Base-by-base conservation (phyloP, 2,888 invertebrate species). In the Lapara coniferarum region DNA sequence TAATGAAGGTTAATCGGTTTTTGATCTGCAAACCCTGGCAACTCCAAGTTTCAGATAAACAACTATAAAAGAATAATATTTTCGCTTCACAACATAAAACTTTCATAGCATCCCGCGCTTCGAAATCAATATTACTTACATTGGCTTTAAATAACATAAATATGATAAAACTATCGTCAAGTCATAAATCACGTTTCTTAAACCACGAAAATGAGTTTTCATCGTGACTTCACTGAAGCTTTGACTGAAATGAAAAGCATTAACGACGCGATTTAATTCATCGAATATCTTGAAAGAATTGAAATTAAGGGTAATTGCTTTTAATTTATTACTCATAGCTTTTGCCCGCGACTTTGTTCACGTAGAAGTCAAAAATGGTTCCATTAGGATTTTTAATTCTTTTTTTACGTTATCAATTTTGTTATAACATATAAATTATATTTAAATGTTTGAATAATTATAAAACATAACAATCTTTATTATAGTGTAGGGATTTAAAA, bases 131-230 rank as follows among this genome's bases (percentile, higher is more conserved):
- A 57, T 57, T 55, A 19, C 19, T 30, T 30, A 37, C 57, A 63
- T 25, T 49, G 19, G 19, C 25, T 63, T 49, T 19, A 63, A 14
- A 63, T 49, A 63, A 46, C 63, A 49, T 49, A 63, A 63, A 49
- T 63, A 63, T 63, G 25, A 63, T 63, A 63, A 63, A 63, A 63
- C 63, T 63, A 63, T 49, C 63, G 49, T 46, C 63, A 13, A 19
- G 12, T 19, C 49, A 14, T 63, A 63, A 63, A 63, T 63, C 63
- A 59, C 4, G 25, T 2, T 25, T 5, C 63, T 63, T 63, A 8
- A 63, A 63, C 19, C 16, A 46, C 16, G 63, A 7, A 49, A 46
- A 46, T 59, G 44, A 59, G 1, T 46, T 63, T 49, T 46, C 63
- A 46, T n/a, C 4, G 44, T 46, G 59, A 46, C 16, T n/a, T 12